Conservation (phyloP, 2,797 vertebrate species). For the Tenualosa thibaudeaui region DNA sequence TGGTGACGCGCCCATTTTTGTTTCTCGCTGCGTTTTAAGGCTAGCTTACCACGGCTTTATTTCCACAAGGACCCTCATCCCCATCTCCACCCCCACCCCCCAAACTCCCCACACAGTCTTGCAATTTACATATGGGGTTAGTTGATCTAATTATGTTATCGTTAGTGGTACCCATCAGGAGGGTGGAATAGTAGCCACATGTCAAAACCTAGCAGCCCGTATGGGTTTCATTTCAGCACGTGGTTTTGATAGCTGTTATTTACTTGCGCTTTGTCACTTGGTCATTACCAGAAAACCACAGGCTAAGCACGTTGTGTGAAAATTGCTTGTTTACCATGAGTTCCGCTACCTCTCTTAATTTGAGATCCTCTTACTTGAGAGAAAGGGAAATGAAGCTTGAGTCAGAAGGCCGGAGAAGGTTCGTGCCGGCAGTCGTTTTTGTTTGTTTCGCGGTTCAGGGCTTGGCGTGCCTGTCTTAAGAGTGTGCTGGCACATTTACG, state of each 20-base stretch:
- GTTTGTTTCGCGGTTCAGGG: slow-evolving; percentile 28
- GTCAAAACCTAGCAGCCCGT: background rate
- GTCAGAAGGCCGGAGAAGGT: background rate
- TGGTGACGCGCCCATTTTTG: slow-evolving; percentile 31
- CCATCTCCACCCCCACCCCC: background rate
- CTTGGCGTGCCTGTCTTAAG: background rate
- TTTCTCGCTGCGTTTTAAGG: slow-evolving; percentile 3
- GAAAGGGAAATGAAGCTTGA: slow-evolving; percentile 28
- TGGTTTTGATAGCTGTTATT: slow-evolving; percentile 37
- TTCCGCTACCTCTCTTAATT: slow-evolving; percentile 19
- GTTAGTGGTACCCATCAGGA: background rate
- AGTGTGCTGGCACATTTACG: slow-evolving; percentile 18
- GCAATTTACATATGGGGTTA: background rate
- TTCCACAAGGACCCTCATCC: background rate
- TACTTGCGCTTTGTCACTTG: slow-evolving; percentile 26
- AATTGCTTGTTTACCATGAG: slow-evolving; percentile 29
- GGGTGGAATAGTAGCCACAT: slow-evolving; percentile 8
- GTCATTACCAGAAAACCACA: slow-evolving; percentile 29
- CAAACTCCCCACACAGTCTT: background rate
- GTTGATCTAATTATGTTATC: slow-evolving; percentile 10
- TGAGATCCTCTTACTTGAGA: slow-evolving; percentile 17
- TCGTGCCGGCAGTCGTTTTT: slow-evolving; percentile 28
- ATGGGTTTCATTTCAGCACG: slow-evolving; percentile 32
- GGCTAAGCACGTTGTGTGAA: slow-evolving; percentile 5
- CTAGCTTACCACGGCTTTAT: background rate